Conservation (phyloP, 2,888 invertebrate genomes). For the Agriopis aurantiaria region DNA sequence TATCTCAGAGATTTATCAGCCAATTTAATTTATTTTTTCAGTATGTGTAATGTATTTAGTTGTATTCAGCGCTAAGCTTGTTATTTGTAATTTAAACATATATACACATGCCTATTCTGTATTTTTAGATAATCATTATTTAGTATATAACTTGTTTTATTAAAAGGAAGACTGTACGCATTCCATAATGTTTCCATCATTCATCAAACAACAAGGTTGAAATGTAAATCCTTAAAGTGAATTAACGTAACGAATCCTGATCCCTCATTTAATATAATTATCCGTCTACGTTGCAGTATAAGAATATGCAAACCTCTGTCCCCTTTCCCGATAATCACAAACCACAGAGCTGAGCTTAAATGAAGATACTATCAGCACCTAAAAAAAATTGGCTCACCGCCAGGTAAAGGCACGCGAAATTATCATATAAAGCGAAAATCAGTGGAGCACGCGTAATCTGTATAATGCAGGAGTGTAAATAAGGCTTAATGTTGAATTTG, state of each 20-base stretch:
- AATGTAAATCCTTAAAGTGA: not conserved
- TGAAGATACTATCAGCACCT: conserved; percentile 28
- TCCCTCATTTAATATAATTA: not conserved
- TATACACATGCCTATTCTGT: too few species aligned
- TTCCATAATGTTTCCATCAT: too few species aligned
- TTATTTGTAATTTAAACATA: too few species aligned
- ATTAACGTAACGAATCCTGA: not conserved
- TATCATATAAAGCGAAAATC: conserved; percentile 66
- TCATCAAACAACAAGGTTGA: not conserved
- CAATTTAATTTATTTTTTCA: too few species aligned
- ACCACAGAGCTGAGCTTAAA: conserved; percentile 18
- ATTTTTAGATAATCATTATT: too few species aligned
- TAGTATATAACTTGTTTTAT: too few species aligned
- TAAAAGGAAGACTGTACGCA: not conserved
- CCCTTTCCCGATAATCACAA: conserved; percentile 20
- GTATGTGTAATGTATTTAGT: too few species aligned
- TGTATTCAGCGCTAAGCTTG: too few species aligned
- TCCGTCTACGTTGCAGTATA: conserved; percentile 1
- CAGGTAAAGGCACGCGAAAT: conserved; percentile 44
- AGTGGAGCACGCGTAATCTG: conserved; percentile 55
- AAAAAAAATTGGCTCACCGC: conserved; percentile 28
- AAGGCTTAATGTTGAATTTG: conserved; percentile 33
- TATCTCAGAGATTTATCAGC: too few species aligned
- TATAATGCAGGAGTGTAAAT: conserved; percentile 47
- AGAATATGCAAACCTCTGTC: conserved; percentile 6